phyloP scores from a whole-genome alignment of 2,888 invertebrate species.

The Lathronympha strigana region DNA sequence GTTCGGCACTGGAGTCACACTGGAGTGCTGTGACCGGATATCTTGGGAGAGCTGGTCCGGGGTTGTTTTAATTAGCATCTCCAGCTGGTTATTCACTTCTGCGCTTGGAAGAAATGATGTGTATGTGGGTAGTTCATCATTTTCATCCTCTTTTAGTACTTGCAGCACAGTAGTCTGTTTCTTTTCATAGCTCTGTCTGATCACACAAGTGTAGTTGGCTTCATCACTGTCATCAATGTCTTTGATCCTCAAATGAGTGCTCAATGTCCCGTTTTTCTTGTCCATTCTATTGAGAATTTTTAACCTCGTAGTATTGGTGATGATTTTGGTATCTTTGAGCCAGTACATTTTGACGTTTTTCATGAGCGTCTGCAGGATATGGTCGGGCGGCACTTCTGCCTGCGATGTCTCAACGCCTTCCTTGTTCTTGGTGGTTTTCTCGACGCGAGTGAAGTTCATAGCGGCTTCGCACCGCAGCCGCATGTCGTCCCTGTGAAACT shows the following conservation, averaged over 20 bases:
- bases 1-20: constrained; percentile 47
- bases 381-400: constrained; percentile 71
- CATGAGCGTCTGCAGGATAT: constrained; percentile 71
- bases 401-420: constrained; percentile 68
- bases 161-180: constrained; percentile 68
- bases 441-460: constrained; percentile 75
- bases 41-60: constrained; percentile 64
- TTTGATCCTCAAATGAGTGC: constrained; percentile 68
- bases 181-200: constrained; percentile 75
- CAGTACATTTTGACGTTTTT: constrained; percentile 76
- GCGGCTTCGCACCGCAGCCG: constrained; percentile 76
- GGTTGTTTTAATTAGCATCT: constrained; percentile 64
- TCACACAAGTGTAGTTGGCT: constrained; percentile 76
- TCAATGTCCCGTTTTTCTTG: constrained; percentile 71
- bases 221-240: constrained; percentile 61
- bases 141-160: constrained; percentile 83
- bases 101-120: constrained; percentile 64
- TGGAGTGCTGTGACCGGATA: constrained; percentile 56
- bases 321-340: constrained; percentile 67
- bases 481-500: constrained; percentile 62
- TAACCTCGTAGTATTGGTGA: constrained; percentile 59
- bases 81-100: constrained; percentile 59
- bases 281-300: constrained; percentile 71
- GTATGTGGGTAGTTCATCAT: constrained; percentile 66
- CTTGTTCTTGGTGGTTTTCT: constrained; percentile 71